Conservation (phyloP, 1,140 invertebrate species). For the Halesus radiatus region DNA sequence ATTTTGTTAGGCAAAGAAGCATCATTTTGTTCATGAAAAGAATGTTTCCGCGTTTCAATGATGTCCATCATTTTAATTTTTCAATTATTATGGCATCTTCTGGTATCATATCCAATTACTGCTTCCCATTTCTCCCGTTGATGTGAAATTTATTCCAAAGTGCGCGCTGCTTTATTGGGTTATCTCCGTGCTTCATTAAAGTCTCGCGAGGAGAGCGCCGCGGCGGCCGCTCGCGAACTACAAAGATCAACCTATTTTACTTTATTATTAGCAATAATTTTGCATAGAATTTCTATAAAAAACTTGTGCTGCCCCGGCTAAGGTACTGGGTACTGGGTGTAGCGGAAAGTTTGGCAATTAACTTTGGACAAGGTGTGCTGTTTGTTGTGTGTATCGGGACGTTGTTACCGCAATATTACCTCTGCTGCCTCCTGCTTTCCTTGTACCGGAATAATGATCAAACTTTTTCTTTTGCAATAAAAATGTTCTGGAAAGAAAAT, state of each 20-base stretch:
- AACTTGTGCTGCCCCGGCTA: constrained; percentile 50
- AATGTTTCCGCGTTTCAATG: not conserved
- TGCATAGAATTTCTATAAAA: constrained; percentile 58
- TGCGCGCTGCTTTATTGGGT: constrained; percentile 47
- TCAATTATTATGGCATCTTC: constrained; percentile 27
- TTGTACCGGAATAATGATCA: constrained; percentile 45
- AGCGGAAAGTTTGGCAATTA: constrained; percentile 56
- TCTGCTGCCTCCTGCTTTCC: constrained; percentile 10
- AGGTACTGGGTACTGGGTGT: constrained; percentile 14
- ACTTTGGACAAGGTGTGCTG: constrained; percentile 56
- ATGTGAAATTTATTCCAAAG: constrained; percentile 43
- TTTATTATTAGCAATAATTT: constrained; percentile 58
- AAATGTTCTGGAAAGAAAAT: constrained; percentile 31
- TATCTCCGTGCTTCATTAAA: constrained; percentile 53
- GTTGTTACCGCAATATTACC: constrained; percentile 38
- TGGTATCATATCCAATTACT: constrained; percentile 20
- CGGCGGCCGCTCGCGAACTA: constrained; percentile 24
- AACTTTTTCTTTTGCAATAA: constrained; percentile 50
- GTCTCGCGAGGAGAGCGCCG: not conserved
- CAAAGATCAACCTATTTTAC: constrained; percentile 55
- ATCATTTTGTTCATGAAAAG: not conserved
- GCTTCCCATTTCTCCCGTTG: constrained; percentile 17
- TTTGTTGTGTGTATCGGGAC: constrained; percentile 40
- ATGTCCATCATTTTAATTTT: constrained; percentile 8
- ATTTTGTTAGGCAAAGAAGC: too few relatives aligned